These are phyloP conservation scores for Puma concolor DNA, from an alignment of 2,113 vertebrate genomes.

Conservation along the genomic window DNA sequence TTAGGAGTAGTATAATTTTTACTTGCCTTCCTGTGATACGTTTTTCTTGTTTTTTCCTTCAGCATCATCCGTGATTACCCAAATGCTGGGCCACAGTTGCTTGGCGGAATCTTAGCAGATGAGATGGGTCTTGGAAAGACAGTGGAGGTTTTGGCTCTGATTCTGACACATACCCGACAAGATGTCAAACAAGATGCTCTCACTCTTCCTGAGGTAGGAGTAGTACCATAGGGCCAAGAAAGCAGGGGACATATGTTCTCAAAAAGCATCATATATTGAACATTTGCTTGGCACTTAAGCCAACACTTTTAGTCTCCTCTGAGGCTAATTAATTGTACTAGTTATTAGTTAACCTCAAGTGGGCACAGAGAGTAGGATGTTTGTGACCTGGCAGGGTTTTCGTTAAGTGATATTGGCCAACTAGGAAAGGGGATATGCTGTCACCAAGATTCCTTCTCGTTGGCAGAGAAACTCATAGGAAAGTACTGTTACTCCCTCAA, in stretches of 20 bases:
- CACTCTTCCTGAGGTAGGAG: conserved; percentile 92
- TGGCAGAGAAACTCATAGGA: neutral
- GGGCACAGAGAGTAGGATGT: neutral
- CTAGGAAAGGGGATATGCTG: neutral
- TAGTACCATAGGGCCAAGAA: neutral
- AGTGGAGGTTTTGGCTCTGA: conserved; percentile 97
- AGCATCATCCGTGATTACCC: conserved; percentile 95
- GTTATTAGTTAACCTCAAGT: neutral
- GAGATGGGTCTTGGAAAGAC: conserved; percentile 99
- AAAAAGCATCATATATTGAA: neutral
- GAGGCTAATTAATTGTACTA: neutral
- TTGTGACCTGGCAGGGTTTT: neutral
- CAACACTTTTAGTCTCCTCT: neutral
- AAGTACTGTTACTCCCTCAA: neutral
- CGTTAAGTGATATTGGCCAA: neutral
- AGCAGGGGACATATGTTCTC: neutral
- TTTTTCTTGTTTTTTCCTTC: conserved; percentile 60
- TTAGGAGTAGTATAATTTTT: neutral
- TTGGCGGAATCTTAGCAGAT: conserved; percentile 97
- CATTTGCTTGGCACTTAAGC: conserved; percentile 41
- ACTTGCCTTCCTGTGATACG: neutral
- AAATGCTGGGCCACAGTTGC: conserved; percentile 92
- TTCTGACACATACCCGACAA: conserved; percentile 92
- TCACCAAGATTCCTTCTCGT: neutral
- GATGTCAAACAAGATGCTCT: conserved; percentile 90